phyloP scores from a whole-genome alignment of 2,797 vertebrate genomes.

The Octomys mimax region DNA sequence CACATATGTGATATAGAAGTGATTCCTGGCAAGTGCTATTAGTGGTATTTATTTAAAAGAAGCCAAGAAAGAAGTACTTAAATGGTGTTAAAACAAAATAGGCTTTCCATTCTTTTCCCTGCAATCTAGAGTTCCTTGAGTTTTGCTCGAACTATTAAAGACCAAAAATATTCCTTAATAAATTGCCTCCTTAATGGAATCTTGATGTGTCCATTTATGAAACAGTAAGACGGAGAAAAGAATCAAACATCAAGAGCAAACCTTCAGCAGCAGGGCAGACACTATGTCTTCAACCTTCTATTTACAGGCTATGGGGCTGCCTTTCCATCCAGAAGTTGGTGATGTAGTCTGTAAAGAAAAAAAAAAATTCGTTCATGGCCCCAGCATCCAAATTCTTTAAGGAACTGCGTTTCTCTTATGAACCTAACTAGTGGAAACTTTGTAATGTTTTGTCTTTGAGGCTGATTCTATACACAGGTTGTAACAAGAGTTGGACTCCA shows the following conservation, averaged over 20 bases:
- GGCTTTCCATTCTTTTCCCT: not conserved
- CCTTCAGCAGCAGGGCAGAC: not conserved
- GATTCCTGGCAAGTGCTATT: constrained; percentile 47
- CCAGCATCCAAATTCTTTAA: not conserved
- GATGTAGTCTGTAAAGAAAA: not conserved
- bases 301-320: not conserved
- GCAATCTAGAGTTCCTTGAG: not conserved
- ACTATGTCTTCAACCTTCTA: constrained; percentile 14
- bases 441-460: constrained; percentile 53
- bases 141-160: constrained; percentile 25
- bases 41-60: constrained; percentile 49
- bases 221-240: not conserved
- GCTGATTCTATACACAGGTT: constrained; percentile 62
- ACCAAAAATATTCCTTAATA: not conserved
- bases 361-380: not conserved
- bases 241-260: not conserved
- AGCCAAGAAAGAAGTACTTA: constrained; percentile 35
- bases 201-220: constrained; percentile 4
- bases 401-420: constrained; percentile 15
- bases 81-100: constrained; percentile 42
- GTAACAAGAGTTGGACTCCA: constrained; percentile 71
- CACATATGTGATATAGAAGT: not conserved
- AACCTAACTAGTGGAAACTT: not conserved
- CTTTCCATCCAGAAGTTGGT: not conserved
- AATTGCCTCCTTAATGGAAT: not conserved